Conservation (phyloP, 2,113 vertebrate genomes). For the Speoplatyrhinus poulsoni region DNA sequence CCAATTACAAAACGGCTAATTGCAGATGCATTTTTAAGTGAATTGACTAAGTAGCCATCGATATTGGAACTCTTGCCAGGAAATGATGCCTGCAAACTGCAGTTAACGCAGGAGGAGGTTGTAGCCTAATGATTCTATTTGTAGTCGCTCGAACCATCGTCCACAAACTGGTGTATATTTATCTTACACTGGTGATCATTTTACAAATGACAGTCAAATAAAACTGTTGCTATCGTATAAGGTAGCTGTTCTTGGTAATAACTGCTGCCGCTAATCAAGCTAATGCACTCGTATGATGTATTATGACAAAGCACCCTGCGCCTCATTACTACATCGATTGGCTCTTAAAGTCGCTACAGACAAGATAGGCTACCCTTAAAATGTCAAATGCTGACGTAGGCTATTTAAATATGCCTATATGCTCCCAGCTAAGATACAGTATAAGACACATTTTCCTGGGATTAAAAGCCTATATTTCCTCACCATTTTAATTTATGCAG, state of each 20-base stretch:
- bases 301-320: constrained; percentile 1
- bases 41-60: constrained; percentile 71
- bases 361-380: too few species aligned
- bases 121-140: neutral
- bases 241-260: constrained; percentile 20
- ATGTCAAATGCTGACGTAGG: too few species aligned
- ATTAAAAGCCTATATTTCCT: too few species aligned
- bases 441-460: too few species aligned
- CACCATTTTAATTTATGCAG: too few species aligned
- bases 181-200: neutral
- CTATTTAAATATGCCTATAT: too few species aligned
- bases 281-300: constrained; percentile 15
- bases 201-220: neutral
- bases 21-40: constrained; percentile 76
- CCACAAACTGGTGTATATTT: neutral
- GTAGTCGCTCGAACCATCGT: neutral
- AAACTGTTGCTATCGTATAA: neutral
- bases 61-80: constrained; percentile 62
- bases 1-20: constrained; percentile 75
- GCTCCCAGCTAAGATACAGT: too few species aligned
- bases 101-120: neutral
- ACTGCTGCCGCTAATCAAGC: constrained; percentile 24
- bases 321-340: constrained; percentile 30
- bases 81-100: constrained; percentile 43
- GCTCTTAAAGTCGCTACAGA: constrained; percentile 19